Evolutionary conservation across 92 coral and sea anemone genomes (phyloP).

Genomic region (Phymanthus crucifer): DNA sequence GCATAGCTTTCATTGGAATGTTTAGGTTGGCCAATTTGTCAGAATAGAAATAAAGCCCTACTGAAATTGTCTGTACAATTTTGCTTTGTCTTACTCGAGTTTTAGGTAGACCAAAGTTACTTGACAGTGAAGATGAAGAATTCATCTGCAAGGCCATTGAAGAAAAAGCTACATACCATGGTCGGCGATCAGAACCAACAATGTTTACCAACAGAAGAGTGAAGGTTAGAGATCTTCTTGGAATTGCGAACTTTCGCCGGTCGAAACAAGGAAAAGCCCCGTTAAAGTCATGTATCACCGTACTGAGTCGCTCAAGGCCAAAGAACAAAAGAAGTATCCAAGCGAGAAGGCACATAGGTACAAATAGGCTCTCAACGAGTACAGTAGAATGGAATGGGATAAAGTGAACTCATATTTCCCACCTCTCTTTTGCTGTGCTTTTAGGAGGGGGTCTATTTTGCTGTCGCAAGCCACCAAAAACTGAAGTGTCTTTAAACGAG

Average conservation of each 20-base stretch:
- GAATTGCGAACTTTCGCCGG: conserved; percentile 43
- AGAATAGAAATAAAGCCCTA: too few relatives aligned
- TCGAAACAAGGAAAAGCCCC: conserved; percentile 18
- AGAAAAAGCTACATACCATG: conserved; percentile 48
- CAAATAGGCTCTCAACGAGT: too few relatives aligned
- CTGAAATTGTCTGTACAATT: too few relatives aligned
- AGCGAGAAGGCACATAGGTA: conserved; percentile 46
- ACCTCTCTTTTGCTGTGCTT: too few relatives aligned
- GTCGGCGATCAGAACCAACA: conserved; percentile 27
- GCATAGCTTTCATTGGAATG: too few relatives aligned
- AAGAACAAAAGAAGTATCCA: conserved; percentile 13
- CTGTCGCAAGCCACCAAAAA: conserved; percentile 43
- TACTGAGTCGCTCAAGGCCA: conserved; percentile 20
- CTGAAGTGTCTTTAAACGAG: conserved; percentile 16
- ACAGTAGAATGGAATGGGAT: too few relatives aligned
- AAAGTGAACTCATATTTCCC: too few relatives aligned
- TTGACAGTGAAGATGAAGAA: conserved; percentile 40
- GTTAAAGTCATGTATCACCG: conserved; percentile 38
- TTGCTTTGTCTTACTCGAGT: too few relatives aligned
- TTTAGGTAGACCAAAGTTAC: conserved; percentile 1
- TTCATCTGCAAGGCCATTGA: conserved; percentile 38
- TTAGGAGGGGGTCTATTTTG: conserved; percentile 62
- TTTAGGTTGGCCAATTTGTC: too few relatives aligned
- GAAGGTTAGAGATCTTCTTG: conserved; percentile 35
- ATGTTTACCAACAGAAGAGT: conserved; percentile 43